Evolutionary conservation across 2,797 vertebrate species (phyloP).

Genomic region (Gadopsis marmoratus): DNA sequence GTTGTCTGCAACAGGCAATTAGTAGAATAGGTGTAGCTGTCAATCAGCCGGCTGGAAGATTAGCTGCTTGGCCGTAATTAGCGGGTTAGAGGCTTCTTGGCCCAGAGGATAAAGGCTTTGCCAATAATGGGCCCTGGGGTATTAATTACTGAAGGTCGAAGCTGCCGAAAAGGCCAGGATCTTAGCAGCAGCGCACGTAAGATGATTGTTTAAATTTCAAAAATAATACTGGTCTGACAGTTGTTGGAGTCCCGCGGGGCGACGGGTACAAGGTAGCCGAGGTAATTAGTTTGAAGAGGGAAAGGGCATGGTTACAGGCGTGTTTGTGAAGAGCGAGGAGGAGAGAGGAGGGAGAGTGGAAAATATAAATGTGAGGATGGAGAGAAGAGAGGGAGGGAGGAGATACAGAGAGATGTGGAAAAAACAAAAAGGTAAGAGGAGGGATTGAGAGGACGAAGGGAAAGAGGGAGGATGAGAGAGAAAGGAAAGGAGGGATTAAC

Average conservation of each 20-base stretch:
- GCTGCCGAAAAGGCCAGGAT: conserved; percentile 88
- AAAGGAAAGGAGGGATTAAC: neutral
- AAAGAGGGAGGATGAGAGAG: neutral
- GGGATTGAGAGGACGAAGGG: neutral
- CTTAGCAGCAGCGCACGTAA: conserved; percentile 88
- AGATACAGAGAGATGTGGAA: neutral
- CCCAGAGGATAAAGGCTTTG: conserved; percentile 90
- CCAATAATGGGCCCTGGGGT: conserved; percentile 90
- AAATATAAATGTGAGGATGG: conserved; percentile 36
- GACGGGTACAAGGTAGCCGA: conserved; percentile 87
- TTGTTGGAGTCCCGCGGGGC: conserved; percentile 85
- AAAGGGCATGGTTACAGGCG: conserved; percentile 88
- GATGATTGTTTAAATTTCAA: conserved; percentile 92
- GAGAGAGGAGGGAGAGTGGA: neutral
- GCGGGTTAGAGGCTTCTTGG: conserved; percentile 87
- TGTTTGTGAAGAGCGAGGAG: conserved; percentile 81
- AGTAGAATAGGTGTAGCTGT: conserved; percentile 89
- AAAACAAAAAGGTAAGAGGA: neutral
- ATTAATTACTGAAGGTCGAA: conserved; percentile 93
- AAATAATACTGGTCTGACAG: conserved; percentile 91
- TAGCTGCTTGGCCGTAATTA: conserved; percentile 90
- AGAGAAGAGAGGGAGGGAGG: neutral
- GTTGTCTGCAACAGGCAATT: conserved; percentile 91
- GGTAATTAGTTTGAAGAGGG: conserved; percentile 91
- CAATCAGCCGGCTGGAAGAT: conserved; percentile 87